Evolutionary conservation across 2,113 vertebrate species (phyloP).

Genomic region (Colius striatus): DNA sequence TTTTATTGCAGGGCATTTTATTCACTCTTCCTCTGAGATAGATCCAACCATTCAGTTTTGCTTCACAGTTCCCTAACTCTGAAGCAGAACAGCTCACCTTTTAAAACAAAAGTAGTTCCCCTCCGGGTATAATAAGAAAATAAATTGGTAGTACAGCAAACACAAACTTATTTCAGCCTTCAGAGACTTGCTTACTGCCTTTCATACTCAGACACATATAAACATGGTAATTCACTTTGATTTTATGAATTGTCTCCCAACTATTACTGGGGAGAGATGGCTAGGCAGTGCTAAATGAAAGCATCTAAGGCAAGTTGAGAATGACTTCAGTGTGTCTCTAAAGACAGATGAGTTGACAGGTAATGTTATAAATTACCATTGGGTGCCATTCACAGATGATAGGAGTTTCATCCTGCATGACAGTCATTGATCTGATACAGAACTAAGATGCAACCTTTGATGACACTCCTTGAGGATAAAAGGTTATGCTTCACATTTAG

Average conservation of each 20-base stretch:
- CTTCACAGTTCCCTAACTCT: slow-evolving; percentile 45
- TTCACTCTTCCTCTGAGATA: slow-evolving; percentile 13
- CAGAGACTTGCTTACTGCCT: slow-evolving; percentile 25
- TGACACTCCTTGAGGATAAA: slow-evolving; percentile 77
- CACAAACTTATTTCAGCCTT: slow-evolving; percentile 38
- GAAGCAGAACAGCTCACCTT: slow-evolving; percentile 47
- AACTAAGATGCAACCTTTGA: slow-evolving; percentile 73
- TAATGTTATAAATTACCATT: slow-evolving; percentile 76
- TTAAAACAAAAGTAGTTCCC: slow-evolving; percentile 29
- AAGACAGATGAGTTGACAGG: slow-evolving; percentile 76
- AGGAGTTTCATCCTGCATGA: slow-evolving; percentile 72
- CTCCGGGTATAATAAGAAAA: slow-evolving; percentile 29
- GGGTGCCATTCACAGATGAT: slow-evolving; percentile 66
- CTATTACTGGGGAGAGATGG: slow-evolving; percentile 15
- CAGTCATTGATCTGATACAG: slow-evolving; percentile 74
- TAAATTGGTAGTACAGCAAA: slow-evolving; percentile 24
- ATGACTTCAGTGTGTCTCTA: slow-evolving; percentile 60
- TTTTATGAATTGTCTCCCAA: slow-evolving; percentile 61
- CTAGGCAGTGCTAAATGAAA: slow-evolving; percentile 60
- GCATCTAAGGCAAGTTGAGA: slow-evolving; percentile 48
- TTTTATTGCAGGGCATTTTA: slow-evolving; percentile 9
- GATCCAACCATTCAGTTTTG: background rate
- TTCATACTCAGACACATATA: slow-evolving; percentile 28
- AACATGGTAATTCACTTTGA: slow-evolving; percentile 47
- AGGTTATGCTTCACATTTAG: slow-evolving; percentile 77